Conservation (phyloP, 35 echinoderm and acorn worm genomes). For the Apostichopus japonicus region DNA sequence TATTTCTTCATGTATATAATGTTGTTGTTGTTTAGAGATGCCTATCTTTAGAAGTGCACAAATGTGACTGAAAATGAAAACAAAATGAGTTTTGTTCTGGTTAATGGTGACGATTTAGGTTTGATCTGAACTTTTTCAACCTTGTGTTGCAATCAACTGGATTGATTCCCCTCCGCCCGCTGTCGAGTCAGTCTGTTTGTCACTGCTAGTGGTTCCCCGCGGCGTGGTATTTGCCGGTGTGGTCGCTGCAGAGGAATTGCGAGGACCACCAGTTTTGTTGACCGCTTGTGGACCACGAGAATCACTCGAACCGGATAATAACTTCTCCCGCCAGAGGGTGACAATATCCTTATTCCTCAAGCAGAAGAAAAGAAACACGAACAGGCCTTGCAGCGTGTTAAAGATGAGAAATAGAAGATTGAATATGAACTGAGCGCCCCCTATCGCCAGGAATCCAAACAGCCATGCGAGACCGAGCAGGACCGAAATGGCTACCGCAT, state of each 20-base stretch:
- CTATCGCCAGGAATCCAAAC: constrained; percentile 71
- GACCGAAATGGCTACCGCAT: constrained; percentile 65
- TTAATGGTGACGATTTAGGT: too few relatives aligned
- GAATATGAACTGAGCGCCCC: constrained; percentile 63
- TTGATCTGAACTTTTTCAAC: too few relatives aligned
- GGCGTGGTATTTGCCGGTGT: not conserved
- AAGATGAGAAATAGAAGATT: constrained; percentile 78
- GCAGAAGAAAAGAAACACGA: constrained; percentile 84
- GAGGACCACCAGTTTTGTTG: not conserved
- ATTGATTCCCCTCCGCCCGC: not conserved
- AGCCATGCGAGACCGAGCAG: constrained; percentile 77
- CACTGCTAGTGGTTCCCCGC: not conserved
- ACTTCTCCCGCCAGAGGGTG: constrained; percentile 41
- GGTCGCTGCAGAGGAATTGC: not conserved
- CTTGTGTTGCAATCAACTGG: not conserved
- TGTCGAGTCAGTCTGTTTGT: not conserved
- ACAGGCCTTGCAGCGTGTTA: constrained; percentile 83
- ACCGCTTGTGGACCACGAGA: not conserved
- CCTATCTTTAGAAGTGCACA: too few relatives aligned
- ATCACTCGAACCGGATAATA: not conserved
- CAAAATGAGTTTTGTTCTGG: too few relatives aligned
- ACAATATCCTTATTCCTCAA: constrained; percentile 72
- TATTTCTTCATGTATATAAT: too few relatives aligned
- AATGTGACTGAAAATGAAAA: too few relatives aligned
- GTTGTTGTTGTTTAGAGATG: too few relatives aligned